phyloP scores from a whole-genome alignment of 2,113 vertebrate genomes.

The Onychostoma macrolepis region DNA sequence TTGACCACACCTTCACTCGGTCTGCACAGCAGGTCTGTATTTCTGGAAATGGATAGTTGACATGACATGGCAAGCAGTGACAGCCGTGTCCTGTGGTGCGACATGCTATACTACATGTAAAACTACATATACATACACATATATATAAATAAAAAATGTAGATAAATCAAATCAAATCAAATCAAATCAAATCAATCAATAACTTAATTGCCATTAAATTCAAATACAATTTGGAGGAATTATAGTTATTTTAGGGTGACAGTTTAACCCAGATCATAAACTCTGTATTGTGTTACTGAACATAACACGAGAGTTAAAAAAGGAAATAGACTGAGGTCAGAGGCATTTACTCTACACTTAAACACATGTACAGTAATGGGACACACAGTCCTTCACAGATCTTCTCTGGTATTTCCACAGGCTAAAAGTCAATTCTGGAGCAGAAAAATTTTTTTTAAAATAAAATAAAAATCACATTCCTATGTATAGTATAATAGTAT shows the following conservation, averaged over 20 bases:
- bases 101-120: conserved; percentile 22
- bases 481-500: background rate
- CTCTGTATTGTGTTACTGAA: conserved; percentile 10
- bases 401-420: background rate
- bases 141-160: too few relatives aligned
- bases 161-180: too few relatives aligned
- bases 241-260: conserved; percentile 14
- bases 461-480: too few relatives aligned
- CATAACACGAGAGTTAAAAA: background rate
- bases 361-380: background rate
- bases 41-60: conserved; percentile 18
- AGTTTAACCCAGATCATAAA: conserved; percentile 18
- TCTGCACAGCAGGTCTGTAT: conserved; percentile 30
- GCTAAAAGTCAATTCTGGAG: background rate
- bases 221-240: background rate
- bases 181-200: too few relatives aligned
- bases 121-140: background rate
- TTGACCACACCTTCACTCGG: background rate
- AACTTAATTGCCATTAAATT: background rate
- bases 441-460: too few relatives aligned
- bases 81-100: background rate
- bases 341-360: background rate
- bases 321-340: background rate
- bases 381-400: conserved; percentile 6
- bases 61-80: conserved; percentile 7